Evolutionary conservation across 1,140 invertebrate species (phyloP), one percentile per base, ranked within the genome.

Genomic region (Meloidogyne exigua): DNA sequence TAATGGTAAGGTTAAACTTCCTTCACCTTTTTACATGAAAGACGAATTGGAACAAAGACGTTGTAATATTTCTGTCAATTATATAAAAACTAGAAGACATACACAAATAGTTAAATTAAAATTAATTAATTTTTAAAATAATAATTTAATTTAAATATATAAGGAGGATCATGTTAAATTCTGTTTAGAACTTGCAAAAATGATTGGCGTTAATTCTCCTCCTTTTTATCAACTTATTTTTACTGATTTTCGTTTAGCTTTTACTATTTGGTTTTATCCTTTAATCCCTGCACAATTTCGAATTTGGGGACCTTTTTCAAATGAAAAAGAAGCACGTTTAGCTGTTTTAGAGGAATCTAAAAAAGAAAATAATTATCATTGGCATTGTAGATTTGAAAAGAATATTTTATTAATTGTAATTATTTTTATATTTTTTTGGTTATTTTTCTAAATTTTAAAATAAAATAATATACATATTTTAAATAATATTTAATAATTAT

Each of bases 31-130:
- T 66, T 21, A 65, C 28, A 79, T 79, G 78, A 80, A 80, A 32
- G 68, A 42, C n/a, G 71, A 77, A 36, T 57, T 78, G 39, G 76
- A 78, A 57, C 49, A 76, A 32, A 49, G 76, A 13, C 76, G 76
- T 62, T 78, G 76, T 69, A 49, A 74, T 68, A 39, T 78, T 10
- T 78, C 78, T 13, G 26, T 81, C 12, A 28, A 74, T 49, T 67
- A 80, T 57, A 13, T 80, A 28, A 79, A 79, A 57, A 80, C 68
- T n/a, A 79, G 68, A 28, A 72, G 77, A 42, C 78, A 74, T 39
- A 73, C 78, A n/a, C 76, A 78, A 62, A 78, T 75, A 44, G 76
- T 78, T 4, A 25, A 28, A 10, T 13, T 32, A 39, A 2, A 25
- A 44, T 15, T 25, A 13, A 7, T 71, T 71, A 63, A 15, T n/a